Conservation (phyloP, 2,113 vertebrate species). For the Hoplias malabaricus region DNA sequence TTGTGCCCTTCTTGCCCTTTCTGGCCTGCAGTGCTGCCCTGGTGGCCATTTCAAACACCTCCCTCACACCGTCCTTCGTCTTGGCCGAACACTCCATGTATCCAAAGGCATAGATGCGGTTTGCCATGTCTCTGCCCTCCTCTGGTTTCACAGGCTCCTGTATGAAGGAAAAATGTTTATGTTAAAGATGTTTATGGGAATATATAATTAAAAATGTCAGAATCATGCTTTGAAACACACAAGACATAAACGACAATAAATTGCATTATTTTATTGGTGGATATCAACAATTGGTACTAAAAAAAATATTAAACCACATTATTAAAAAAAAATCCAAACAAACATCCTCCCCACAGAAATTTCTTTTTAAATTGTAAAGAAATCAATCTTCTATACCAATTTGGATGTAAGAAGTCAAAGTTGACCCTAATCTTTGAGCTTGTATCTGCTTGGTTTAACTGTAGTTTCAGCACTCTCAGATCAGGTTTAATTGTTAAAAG, state of each 20-base stretch:
- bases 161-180: slow-evolving; percentile 14
- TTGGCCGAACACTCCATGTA: slow-evolving; percentile 89
- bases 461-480: background rate
- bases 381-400: no score
- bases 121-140: slow-evolving; percentile 84
- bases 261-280: no score
- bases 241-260: no score
- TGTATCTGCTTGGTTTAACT: background rate
- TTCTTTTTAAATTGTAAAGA: background rate
- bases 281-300: no score
- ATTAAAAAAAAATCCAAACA: no score
- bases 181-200: no score
- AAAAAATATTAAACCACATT: no score
- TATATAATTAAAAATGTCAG: no score
- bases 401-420: no score
- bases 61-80: slow-evolving; percentile 83
- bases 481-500: no score
- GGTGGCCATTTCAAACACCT: slow-evolving; percentile 88
- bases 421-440: background rate
- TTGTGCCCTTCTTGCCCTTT: slow-evolving; percentile 77
- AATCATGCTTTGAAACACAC: no score
- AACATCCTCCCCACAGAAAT: no score
- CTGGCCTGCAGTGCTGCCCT: slow-evolving; percentile 83
- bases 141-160: slow-evolving; percentile 84
- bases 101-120: slow-evolving; percentile 82